Evolutionary conservation across 2,797 vertebrate species (phyloP), one percentile per base, ranked within the genome.

Genomic region (Sebastes dallii): DNA sequence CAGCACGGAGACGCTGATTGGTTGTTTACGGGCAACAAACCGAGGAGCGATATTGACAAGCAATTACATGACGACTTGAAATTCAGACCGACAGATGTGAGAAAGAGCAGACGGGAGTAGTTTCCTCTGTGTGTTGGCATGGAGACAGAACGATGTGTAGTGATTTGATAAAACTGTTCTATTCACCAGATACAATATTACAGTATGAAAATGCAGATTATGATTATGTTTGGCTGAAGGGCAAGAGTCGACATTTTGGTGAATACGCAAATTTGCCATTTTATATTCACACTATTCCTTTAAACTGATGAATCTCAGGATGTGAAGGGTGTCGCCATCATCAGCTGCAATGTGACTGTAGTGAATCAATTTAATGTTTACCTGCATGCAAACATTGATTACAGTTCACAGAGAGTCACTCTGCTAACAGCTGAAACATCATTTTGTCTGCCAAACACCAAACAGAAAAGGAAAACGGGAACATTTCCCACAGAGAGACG

Each of bases 41-140:
- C 9, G 60, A 88, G 62, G 62, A 75, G 70, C 29, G 34, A 61
- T 62, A 67, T 72, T 59, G 79, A 89, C 82, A 82, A 60, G 58
- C 80, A 88, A 91, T 91, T 77, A 83, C 66, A 62, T 8, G 50
- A 30, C 8, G 39, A 32, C 71, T 29, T 34, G 54, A 66, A 78
- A 55, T 60, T 42, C 71, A 72, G 64, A 81, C 34, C 24, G 70
- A 67, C 36, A 50, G 66, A 46, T 18, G 56, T 55, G 61, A 75
- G 25, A 54, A 22, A 50, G 54, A 54, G 20, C 55, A 36, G 55
- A 61, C n/a, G 12, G 22, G 9, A 70, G 68, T 18, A 22, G 24
- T 9, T 22, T 32, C 32, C 20, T 32, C 52, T 68, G 27, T 6
- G 32, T 12, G 46, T n/a, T n/a, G 22, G 8, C 24, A 4, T 11